Evolutionary conservation across 2,888 invertebrate species (phyloP).

Genomic region (Andrena marginata): DNA sequence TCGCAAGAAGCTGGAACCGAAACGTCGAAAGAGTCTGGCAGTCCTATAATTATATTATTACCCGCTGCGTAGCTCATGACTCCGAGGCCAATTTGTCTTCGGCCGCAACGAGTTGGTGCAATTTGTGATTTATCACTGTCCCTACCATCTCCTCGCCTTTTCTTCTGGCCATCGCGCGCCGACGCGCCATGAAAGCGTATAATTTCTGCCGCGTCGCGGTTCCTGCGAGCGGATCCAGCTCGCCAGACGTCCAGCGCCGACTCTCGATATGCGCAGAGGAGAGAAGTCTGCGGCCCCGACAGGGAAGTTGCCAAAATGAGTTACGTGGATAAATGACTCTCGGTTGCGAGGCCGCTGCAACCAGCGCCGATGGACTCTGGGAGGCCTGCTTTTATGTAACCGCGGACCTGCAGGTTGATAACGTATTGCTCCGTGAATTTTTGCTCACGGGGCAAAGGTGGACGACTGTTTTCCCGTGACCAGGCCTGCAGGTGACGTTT

Average conservation of each 20-base stretch:
- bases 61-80: conserved; percentile 80
- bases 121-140: conserved; percentile 82
- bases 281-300: conserved; percentile 16
- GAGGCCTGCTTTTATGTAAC: conserved; percentile 6
- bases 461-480: background rate
- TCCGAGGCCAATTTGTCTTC: conserved; percentile 81
- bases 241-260: conserved; percentile 12
- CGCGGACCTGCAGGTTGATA: background rate
- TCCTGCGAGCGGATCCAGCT: conserved; percentile 29
- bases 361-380: background rate
- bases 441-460: background rate
- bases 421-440: background rate
- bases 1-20: conserved; percentile 75
- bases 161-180: conserved; percentile 47
- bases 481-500: background rate
- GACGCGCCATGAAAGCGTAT: conserved; percentile 64
- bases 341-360: background rate
- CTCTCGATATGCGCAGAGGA: conserved; percentile 21
- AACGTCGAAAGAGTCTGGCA: conserved; percentile 75
- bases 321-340: conserved; percentile 53
- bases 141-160: conserved; percentile 55
- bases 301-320: conserved; percentile 47
- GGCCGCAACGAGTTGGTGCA: conserved; percentile 79
- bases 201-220: conserved; percentile 68
- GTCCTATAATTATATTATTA: conserved; percentile 84